Base-by-base conservation (phyloP, 2,888 invertebrate species). In the Ophion slaviceki region DNA sequence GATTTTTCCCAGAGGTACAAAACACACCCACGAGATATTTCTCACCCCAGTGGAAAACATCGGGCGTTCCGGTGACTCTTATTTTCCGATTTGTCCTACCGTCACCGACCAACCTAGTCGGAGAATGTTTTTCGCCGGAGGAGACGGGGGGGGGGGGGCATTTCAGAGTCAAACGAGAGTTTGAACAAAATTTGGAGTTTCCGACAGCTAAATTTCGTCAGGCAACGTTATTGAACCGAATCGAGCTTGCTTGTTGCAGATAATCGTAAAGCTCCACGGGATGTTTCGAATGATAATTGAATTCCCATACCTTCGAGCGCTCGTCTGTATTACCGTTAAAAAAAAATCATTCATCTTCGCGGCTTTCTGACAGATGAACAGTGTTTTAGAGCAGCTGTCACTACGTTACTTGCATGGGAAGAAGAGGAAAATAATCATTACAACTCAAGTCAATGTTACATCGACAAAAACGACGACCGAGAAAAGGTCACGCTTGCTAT, bases 131-230 rank as follows among this genome's bases (percentile, higher is more conserved):
- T 53, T 17, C 53, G 17, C 53, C 53, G 53, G 53, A 17, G 53
- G 17, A 8, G 8, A 40, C 17, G 57, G 24, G 17, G 20, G 7
- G 20, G 14, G 24, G 7, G 53, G 24, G 40, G 57, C 61, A 68
- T 79, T 78, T 74, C 28, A 45, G 66, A 75, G 75, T 75, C 28
- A 85, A 79, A 85, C 78, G 85, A 85, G 85, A 85, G 64, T 85
- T 85, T 85, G 45, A 85, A 66, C 45, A 66, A 57, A 59, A 75
- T 62, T 66, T 47, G 47, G 80, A 80, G 61, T 70, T 80, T 59
- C 47, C 40, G 17, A 76, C 59, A n/a, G 68, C 57, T 45, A 45
- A 75, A 75, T 80, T 64, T 62, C 14, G 68, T 68, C 75, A 20
- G 36, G 79, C 53, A 64, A 70, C 70, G 79, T 59, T 80, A 28